Evolutionary conservation across 2,888 invertebrate species (phyloP), one percentile per base, ranked within the genome.

Genomic region (Scaptomyza flava): DNA sequence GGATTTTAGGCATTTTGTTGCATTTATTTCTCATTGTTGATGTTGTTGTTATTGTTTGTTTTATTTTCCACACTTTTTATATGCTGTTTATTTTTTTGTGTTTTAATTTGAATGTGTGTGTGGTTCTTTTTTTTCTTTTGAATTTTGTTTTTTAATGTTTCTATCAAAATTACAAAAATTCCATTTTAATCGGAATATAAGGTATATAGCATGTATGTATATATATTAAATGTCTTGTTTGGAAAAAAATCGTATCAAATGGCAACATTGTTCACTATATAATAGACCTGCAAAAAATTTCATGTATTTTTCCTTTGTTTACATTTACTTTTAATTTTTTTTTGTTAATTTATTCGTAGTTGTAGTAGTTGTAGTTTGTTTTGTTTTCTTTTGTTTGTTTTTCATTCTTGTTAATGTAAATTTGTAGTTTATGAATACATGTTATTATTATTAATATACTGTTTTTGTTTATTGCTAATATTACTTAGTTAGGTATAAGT

Each of bases 231-330:
- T 84, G 79, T 88, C 46, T 70, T 54, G 41, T 41, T 68, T 70
- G 74, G 79, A 66, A 83, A 88, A 84, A 86, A 84, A 79, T 87
- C 79, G 71, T 85, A 84, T 89, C 89, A 84, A 84, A 84, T 84
- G 84, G 85, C 84, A 84, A 84, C 84, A 85, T 81, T 81, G 84
- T 87, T 87, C 67, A 79, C 73, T 90, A 76, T 77, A 81, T 77
- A 80, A 88, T 88, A 89, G 81, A 87, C 87, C 89, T 89, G 82
- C 82, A 88, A 86, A 89, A 87, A 87, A 83, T 88, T 78, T 87
- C 81, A 69, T 68, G 58, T 64, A 56, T 69, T 62, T 65, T 68
- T 62, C 38, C 47, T 62, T 54, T 57, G 38, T 57, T 47, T 52
- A 43, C 43, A 56, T 48, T 43, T 36, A 27, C 5, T 27, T 46